Percentiles rank a stretch among this genome's conserved stretches.
Evolutionary conservation across 2,113 vertebrate genomes (phyloP).

Genomic region (Theristicus caerulescens): DNA sequence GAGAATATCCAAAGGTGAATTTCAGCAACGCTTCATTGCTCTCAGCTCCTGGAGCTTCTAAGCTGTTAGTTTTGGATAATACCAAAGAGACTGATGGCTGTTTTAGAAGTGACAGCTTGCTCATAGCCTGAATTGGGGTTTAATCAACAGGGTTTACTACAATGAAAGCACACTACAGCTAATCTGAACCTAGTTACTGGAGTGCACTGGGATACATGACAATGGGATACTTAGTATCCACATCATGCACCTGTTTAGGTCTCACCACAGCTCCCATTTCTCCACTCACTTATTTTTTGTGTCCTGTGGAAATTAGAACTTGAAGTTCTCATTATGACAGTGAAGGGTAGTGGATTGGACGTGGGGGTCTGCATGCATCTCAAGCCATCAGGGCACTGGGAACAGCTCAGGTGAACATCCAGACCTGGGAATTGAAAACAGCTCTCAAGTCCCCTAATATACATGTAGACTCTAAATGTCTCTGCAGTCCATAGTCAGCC

Average conservation of each 20-base stretch:
- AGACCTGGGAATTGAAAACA: neutral
- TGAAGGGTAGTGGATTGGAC: neutral
- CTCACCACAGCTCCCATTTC: neutral
- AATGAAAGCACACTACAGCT: neutral
- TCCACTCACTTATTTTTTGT: neutral
- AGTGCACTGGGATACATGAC: neutral
- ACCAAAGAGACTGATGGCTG: neutral
- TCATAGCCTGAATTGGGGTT: neutral
- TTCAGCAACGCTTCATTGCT: neutral
- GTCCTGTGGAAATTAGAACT: neutral
- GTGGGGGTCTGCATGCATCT: neutral
- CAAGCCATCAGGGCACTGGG: neutral
- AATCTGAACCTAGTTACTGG: neutral
- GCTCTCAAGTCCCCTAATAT: neutral
- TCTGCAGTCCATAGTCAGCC: neutral
- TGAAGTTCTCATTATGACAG: neutral
- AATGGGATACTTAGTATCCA: neutral
- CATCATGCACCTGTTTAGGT: neutral
- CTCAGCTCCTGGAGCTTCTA: neutral
- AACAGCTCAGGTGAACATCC: neutral
- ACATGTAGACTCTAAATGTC: neutral
- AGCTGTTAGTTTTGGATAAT: neutral
- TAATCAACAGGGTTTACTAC: neutral
- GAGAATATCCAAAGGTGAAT: neutral
- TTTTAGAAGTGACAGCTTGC: neutral